A percentile compares a stretch with the other conserved stretches of the same genome.
Conservation (phyloP, 2,797 vertebrate species). For the Chromobotia macracanthus region DNA sequence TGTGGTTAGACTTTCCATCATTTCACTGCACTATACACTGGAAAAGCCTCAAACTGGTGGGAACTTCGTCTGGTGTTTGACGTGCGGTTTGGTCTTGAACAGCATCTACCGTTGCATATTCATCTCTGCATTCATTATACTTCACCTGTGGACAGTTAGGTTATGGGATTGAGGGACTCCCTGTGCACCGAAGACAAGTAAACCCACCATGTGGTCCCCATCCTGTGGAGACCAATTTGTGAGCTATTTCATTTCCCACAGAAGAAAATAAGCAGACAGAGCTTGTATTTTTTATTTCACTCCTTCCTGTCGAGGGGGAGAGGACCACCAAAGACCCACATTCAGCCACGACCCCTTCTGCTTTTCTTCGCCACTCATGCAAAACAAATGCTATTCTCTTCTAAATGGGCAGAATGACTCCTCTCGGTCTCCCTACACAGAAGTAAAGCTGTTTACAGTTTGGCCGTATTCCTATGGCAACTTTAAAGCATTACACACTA, state of each 20-base stretch:
- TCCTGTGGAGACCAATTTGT: constrained; percentile 38
- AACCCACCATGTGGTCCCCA: constrained; percentile 18
- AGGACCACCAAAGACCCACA: constrained; percentile 45
- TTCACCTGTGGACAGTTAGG: constrained; percentile 42
- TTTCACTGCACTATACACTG: constrained; percentile 6
- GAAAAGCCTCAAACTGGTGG: constrained; percentile 40
- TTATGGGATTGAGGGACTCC: constrained; percentile 26
- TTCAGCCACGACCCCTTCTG: constrained; percentile 60
- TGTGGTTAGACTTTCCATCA: constrained; percentile 9
- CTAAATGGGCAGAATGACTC: constrained; percentile 51
- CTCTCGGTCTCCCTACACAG: constrained; percentile 38
- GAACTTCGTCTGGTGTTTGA: constrained; percentile 7
- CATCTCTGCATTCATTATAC: constrained; percentile 28
- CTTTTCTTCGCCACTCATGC: constrained; percentile 67
- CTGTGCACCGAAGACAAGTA: constrained; percentile 23
- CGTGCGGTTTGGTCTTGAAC: not conserved
- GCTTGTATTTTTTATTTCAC: constrained; percentile 36
- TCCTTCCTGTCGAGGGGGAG: constrained; percentile 58
- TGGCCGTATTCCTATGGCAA: constrained; percentile 71
- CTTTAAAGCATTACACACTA: constrained; percentile 73
- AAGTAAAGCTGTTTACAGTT: constrained; percentile 69
- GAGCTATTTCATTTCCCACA: constrained; percentile 45
- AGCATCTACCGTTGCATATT: constrained; percentile 25
- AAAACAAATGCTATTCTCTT: constrained; percentile 66
- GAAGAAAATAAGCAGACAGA: constrained; percentile 30